phyloP scores from a whole-genome alignment of 2,113 vertebrate species.

The Neotoma lepida region DNA sequence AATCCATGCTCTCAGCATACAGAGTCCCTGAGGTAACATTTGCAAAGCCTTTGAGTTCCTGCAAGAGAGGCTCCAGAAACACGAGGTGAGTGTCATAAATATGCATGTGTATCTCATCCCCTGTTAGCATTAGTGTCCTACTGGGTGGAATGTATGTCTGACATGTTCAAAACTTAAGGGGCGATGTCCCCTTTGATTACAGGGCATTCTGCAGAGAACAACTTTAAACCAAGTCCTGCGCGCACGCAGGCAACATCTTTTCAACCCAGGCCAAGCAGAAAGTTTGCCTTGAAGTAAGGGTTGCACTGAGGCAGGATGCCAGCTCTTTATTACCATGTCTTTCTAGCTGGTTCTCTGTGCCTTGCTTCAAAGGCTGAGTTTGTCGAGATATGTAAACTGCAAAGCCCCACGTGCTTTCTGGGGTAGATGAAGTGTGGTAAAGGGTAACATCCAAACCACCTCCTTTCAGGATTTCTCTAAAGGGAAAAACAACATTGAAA shows the following conservation, averaged over 20 bases:
- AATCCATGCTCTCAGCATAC: not conserved
- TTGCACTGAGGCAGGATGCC: not conserved
- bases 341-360: conserved; percentile 49
- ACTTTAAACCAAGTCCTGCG: conserved; percentile 58
- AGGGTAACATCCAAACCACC: conserved; percentile 41
- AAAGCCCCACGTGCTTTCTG: conserved; percentile 57
- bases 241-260: conserved; percentile 13
- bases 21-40: conserved; percentile 7
- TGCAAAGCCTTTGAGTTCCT: conserved; percentile 51
- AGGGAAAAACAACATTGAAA: not conserved
- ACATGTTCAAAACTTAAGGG: conserved; percentile 59
- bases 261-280: conserved; percentile 50
- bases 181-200: conserved; percentile 62
- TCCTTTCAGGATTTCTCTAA: conserved; percentile 24
- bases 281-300: conserved; percentile 55
- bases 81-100: conserved; percentile 52
- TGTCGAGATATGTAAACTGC: conserved; percentile 61
- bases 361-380: conserved; percentile 58
- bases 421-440: conserved; percentile 23
- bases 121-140: conserved; percentile 15
- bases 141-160: conserved; percentile 38
- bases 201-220: conserved; percentile 54
- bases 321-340: conserved; percentile 66
- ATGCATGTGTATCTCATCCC: conserved; percentile 33
- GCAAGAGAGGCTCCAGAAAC: conserved; percentile 46